Conservation (phyloP, 2,797 vertebrate genomes). For the Anguilla megastoma region DNA sequence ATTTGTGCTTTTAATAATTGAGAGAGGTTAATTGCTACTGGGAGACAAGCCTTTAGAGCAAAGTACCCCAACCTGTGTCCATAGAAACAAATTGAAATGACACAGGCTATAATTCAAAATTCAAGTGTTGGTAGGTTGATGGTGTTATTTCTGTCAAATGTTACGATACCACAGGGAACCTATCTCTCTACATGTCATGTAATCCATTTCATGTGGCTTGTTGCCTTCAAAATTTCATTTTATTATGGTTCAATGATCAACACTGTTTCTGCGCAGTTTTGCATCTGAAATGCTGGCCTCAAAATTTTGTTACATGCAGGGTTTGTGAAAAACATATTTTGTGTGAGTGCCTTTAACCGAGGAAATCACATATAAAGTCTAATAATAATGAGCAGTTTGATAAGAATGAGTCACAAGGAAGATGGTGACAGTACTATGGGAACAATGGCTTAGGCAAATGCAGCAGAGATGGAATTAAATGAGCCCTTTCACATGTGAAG, state of each 20-base stretch:
- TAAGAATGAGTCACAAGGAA: background rate
- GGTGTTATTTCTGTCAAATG: background rate
- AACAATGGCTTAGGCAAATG: background rate
- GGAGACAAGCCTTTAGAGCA: background rate
- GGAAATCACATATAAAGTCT: background rate
- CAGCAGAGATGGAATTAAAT: background rate
- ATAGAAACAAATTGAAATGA: background rate
- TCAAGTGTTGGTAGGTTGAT: background rate
- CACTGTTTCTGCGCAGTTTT: background rate
- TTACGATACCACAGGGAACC: background rate
- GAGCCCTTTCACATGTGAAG: background rate
- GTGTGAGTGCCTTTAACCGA: background rate
- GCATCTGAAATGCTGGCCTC: background rate
- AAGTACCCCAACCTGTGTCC: background rate
- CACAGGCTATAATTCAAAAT: background rate
- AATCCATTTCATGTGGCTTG: background rate
- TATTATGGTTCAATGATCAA: conserved; percentile 1
- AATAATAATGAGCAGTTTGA: background rate
- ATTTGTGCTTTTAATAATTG: conserved; percentile 19
- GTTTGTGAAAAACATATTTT: background rate
- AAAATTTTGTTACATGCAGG: background rate
- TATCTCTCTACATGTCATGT: background rate
- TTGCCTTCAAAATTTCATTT: background rate
- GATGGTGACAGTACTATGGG: background rate
- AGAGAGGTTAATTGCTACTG: conserved; percentile 28